These are phyloP conservation scores for Cotesia vestalis DNA, from an alignment of 1,140 invertebrate genomes.

Conservation along the genomic window DNA sequence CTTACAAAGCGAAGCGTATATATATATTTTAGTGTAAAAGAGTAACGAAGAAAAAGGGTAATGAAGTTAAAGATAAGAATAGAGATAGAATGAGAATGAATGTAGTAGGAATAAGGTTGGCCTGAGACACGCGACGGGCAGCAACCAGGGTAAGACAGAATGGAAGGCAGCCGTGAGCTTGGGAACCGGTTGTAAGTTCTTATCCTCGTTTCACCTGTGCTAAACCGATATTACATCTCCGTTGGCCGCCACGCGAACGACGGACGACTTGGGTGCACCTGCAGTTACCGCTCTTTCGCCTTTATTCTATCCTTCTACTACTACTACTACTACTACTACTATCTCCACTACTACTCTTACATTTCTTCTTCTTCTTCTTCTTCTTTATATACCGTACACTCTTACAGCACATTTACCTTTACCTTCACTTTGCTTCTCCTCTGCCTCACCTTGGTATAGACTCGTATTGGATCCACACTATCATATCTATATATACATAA, in stretches of 20 bases:
- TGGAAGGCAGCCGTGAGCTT: constrained; percentile 24
- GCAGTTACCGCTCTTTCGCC: constrained; percentile 42
- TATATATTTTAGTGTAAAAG: constrained; percentile 33
- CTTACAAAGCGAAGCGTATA: constrained; percentile 20
- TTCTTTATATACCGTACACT: too few species aligned
- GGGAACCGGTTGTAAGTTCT: constrained; percentile 51
- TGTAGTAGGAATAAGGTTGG: constrained; percentile 39
- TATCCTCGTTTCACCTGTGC: constrained; percentile 26
- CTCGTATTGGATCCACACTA: constrained; percentile 10
- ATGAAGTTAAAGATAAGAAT: constrained; percentile 28
- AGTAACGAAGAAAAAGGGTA: constrained; percentile 28
- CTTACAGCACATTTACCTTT: too few species aligned
- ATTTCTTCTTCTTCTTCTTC: too few species aligned
- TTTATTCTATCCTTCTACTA: constrained; percentile 15
- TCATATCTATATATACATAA: too few species aligned
- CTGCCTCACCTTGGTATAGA: constrained; percentile 22
- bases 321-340: not conserved
- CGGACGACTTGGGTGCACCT: constrained; percentile 57
- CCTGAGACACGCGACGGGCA: constrained; percentile 9
- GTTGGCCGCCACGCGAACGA: constrained; percentile 59
- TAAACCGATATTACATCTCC: constrained; percentile 37
- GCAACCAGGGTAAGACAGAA: not conserved
- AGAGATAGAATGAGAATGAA: constrained; percentile 35
- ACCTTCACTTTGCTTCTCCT: not conserved
- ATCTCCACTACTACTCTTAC: too few species aligned